phyloP scores from a whole-genome alignment of 2,888 invertebrate genomes.

The Lysandra bellargus region DNA sequence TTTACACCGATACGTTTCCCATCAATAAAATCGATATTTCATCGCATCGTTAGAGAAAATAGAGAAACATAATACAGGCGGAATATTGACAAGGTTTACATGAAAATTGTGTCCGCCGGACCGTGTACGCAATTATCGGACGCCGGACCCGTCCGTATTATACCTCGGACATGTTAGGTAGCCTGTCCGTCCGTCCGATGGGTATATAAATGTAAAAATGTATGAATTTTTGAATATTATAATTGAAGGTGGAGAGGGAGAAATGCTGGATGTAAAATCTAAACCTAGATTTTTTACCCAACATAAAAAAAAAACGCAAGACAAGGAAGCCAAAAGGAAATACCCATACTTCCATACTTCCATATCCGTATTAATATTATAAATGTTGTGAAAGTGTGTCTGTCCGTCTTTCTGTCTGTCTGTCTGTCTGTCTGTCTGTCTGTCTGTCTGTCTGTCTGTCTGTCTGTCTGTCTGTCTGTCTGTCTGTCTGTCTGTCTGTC shows the following conservation, averaged over 20 bases:
- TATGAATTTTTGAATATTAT: neutral
- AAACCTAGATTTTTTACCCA: too few relatives aligned
- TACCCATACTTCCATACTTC: too few relatives aligned
- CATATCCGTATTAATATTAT: too few relatives aligned
- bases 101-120: constrained; percentile 38
- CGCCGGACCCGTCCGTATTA: constrained; percentile 26
- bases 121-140: constrained; percentile 44
- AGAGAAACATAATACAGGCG: constrained; percentile 30
- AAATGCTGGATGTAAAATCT: too few relatives aligned
- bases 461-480: too few relatives aligned
- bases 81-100: constrained; percentile 35
- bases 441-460: too few relatives aligned
- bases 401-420: too few relatives aligned
- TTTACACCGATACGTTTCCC: neutral
- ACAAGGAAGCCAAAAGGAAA: too few relatives aligned
- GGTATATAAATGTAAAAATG: neutral
- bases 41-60: constrained; percentile 17
- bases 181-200: neutral
- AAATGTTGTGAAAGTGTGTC: too few relatives aligned
- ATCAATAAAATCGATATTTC: constrained; percentile 1
- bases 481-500: too few relatives aligned
- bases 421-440: too few relatives aligned
- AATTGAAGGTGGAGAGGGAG: neutral
- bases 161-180: neutral
- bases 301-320: too few relatives aligned